These are phyloP conservation scores for Spodoptera frugiperda DNA, from an alignment of 1,140 invertebrate species.

Conservation along the genomic window DNA sequence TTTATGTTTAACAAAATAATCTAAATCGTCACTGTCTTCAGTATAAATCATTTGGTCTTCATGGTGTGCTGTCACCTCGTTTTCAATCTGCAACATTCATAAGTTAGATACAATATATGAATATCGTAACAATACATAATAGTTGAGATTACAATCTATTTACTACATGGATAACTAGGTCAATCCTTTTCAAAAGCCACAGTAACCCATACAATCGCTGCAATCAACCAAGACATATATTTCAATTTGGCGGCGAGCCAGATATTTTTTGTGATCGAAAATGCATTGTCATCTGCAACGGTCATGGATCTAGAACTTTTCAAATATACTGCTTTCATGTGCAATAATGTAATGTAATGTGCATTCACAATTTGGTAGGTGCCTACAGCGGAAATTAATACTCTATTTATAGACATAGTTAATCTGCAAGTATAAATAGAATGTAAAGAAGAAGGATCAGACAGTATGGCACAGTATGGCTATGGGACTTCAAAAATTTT, in stretches of 20 bases:
- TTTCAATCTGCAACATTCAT: constrained; percentile 48
- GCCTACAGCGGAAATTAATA: constrained; percentile 34
- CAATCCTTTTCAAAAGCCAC: constrained; percentile 68
- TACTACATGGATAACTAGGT: constrained; percentile 68
- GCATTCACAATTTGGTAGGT: constrained; percentile 46
- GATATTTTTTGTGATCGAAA: constrained; percentile 65
- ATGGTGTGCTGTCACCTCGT: constrained; percentile 33
- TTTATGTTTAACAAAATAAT: constrained; percentile 21
- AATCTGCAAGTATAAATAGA: too few species aligned
- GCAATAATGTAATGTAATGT: constrained; percentile 25
- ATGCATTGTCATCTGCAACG: constrained; percentile 58
- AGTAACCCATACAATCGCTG: constrained; percentile 67
- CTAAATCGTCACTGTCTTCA: constrained; percentile 5
- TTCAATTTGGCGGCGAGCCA: constrained; percentile 70
- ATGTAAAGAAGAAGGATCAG: too few species aligned
- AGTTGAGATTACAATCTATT: constrained; percentile 59
- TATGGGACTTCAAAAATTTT: too few species aligned
- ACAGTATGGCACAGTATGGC: too few species aligned
- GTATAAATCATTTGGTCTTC: constrained; percentile 33
- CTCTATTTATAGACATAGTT: too few species aligned
- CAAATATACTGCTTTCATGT: neutral
- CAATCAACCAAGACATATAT: constrained; percentile 67
- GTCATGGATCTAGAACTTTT: constrained; percentile 49
- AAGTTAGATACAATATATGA: constrained; percentile 52
- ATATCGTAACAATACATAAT: constrained; percentile 65